Base-by-base conservation (phyloP, 2,113 vertebrate genomes). In the Euleptes europaea region DNA sequence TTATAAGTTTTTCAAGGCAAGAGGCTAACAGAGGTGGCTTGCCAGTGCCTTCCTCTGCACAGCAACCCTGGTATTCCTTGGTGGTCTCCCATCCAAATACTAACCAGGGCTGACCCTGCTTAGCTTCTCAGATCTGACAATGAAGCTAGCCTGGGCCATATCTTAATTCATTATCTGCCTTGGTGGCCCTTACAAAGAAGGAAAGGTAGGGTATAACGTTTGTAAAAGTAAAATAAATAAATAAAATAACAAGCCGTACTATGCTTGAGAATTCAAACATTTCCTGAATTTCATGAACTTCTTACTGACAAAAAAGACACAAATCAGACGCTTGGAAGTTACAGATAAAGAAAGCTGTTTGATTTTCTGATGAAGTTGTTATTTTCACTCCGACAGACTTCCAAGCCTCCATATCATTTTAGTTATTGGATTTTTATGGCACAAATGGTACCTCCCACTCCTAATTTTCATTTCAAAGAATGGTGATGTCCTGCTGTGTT, bases 401-500 rank as follows among this genome's bases (percentile, higher is more conserved):
- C 94, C 1, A 92, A 95, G 94, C 77, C 93, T 79, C 93, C 92
- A 91, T 95, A 94, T 93, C 92, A 94, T 90, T 94, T 92, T 95
- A 95, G 94, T 93, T 94, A 94, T 96, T 95, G 96, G 96, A 92
- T 90, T 90, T 96, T 96, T 95, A 96, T 95, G 90, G 91, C 93
- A 94, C 88, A 63, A 33, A 94, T 94, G 95, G 94, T 96, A 95
- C 95, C 95, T 96, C 96, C 95, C 95, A 95, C 88, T 94, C 92
- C 95, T 96, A 95, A 96, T 93, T 94, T 96, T 95, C 96, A 95
- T 95, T 96, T 95, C 94, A 93, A 93, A 95, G 93, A 92, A 95
- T 93, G 90, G 94, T 89, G 94, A 91, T 94, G 92, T 92, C 96
- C 96, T 93, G 95, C 95, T 95, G 96, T 94, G 96, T 94, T 95